Base-by-base conservation (phyloP, 2,797 vertebrate genomes). In the Acipenser transmontanus region DNA sequence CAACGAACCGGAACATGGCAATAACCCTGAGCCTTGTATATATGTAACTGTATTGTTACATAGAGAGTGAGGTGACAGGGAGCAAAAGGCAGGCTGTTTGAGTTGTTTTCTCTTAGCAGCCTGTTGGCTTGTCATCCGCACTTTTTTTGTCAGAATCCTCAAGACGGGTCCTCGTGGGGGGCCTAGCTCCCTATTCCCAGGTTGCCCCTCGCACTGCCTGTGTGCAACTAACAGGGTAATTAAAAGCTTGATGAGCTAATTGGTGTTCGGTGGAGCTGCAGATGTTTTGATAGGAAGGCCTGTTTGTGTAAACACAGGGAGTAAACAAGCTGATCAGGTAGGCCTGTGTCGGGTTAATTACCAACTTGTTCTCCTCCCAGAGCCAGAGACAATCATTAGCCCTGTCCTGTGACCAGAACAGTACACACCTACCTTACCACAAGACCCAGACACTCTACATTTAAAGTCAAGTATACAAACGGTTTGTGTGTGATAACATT, bases 171-270 rank as follows among this genome's bases (percentile, higher is more conserved):
- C 85, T 86, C 87, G 79, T 73, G 78, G 91, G 84, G 79, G 77
- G 80, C 73, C 72, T 77, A 71, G 72, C 81, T 86, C 86, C 89
- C 82, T 88, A 92, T 93, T 93, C 92, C 92, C 91, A 84, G 89
- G 89, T 91, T 91, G 89, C 90, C 92, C 92, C 93, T 92, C 89
- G 89, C 85, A 89, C 92, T 91, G 93, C 93, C 93, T 95, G 93
- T 86, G 86, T 90, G 92, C 94, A 97, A 98, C 98, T 98, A 98
- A 94, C 93, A 93, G 92, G 93, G 93, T 98, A 95, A 98, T 98
- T 98, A 98, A 96, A 95, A 95, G 91, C 92, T 93, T 96, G 94
- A 97, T 95, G 94, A 98, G 93, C 93, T 97, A 97, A 97, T 95
- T 95, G 95, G 93, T 88, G 92, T 93, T 94, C 91, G 92, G 93